A percentile compares a stretch with the other conserved stretches of the same genome.
Conservation (phyloP, 2,888 invertebrate genomes). For the Aphidoletes aphidimyza region DNA sequence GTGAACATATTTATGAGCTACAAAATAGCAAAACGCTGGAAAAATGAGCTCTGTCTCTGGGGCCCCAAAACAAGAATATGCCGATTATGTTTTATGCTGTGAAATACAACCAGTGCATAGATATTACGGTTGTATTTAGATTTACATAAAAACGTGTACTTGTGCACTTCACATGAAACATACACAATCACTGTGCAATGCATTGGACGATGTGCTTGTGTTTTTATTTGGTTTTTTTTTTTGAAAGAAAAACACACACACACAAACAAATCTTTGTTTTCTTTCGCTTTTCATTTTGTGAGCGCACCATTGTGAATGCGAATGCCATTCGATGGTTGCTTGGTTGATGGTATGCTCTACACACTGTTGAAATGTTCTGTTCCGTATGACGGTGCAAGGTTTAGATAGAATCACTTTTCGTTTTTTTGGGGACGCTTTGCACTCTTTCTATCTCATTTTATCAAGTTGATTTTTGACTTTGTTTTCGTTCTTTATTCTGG, state of each 20-base stretch:
- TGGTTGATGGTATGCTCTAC: too few relatives aligned
- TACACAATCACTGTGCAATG: background rate
- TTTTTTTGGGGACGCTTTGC: background rate
- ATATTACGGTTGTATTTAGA: background rate
- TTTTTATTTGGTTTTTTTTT: background rate
- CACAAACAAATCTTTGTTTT: conserved; percentile 27
- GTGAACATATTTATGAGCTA: conserved; percentile 56
- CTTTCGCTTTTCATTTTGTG: background rate
- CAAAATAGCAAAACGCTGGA: conserved; percentile 40
- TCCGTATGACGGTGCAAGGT: background rate
- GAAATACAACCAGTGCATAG: conserved; percentile 11
- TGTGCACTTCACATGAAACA: conserved; percentile 41
- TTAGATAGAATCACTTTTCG: background rate
- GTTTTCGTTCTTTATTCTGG: too few relatives aligned
- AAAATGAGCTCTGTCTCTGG: background rate
- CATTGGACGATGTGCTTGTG: background rate
- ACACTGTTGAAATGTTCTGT: background rate
- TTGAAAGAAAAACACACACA: too few relatives aligned
- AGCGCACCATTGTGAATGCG: background rate
- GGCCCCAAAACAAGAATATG: conserved; percentile 33
- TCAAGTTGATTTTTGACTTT: too few relatives aligned
- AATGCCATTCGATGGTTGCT: background rate
- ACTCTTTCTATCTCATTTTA: background rate
- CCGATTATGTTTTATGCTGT: conserved; percentile 49
- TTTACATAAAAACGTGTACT: conserved; percentile 51